Percentiles rank a stretch among this genome's conserved stretches.
Evolutionary conservation across 2,797 vertebrate genomes (phyloP).

Genomic region (Malacoctenus gilli): DNA sequence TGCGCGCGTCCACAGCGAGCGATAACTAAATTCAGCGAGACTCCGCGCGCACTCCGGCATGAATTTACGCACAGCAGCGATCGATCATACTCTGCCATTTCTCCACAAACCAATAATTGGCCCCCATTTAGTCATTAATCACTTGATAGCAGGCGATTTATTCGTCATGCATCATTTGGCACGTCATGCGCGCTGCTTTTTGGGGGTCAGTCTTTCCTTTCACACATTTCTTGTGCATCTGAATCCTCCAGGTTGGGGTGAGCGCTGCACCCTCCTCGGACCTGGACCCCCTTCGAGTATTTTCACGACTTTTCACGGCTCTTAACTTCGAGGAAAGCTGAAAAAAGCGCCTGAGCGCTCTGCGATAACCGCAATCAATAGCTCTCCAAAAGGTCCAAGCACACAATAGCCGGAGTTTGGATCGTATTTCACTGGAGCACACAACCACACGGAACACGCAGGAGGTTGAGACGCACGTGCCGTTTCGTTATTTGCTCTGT

Average conservation of each 20-base stretch:
- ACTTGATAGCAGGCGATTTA: neutral
- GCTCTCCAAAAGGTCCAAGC: too few species aligned
- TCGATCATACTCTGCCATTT: constrained; percentile 2
- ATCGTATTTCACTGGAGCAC: neutral
- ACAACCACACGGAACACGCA: neutral
- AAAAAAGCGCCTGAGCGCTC: neutral
- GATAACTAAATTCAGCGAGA: too few species aligned
- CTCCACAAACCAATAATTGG: constrained; percentile 1
- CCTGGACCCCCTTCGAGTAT: too few species aligned
- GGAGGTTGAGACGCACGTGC: too few species aligned
- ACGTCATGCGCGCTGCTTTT: neutral
- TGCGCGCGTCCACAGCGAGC: constrained; percentile 16
- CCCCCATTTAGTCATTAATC: neutral
- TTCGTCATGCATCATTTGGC: constrained; percentile 17
- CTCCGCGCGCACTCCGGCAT: neutral
- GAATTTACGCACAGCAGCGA: neutral
- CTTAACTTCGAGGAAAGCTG: too few species aligned
- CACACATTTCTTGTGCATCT: too few species aligned
- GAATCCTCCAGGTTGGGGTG: too few species aligned
- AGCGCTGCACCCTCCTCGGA: too few species aligned
- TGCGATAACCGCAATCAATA: constrained; percentile 32
- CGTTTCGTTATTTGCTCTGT: too few species aligned
- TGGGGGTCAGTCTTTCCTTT: too few species aligned
- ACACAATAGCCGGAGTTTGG: too few species aligned
- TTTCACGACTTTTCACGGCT: too few species aligned